Conservation (phyloP, 2,797 vertebrate species). For the Pseudopleuronectes americanus region DNA sequence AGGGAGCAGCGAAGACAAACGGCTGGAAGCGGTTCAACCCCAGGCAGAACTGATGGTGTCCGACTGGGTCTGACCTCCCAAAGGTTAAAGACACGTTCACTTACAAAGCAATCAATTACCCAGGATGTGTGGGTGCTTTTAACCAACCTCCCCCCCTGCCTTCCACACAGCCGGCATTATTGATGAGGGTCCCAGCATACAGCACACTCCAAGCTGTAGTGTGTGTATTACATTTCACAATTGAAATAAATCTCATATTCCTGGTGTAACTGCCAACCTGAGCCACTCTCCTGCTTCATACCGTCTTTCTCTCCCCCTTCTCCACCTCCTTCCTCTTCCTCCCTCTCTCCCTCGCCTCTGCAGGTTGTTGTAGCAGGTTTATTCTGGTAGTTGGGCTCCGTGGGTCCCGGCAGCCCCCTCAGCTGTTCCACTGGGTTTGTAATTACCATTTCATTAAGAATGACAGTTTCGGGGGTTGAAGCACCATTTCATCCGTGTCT, state of each 20-base stretch:
- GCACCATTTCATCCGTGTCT: conserved; percentile 83
- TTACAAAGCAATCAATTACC: conserved; percentile 88
- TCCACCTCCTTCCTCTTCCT: conserved; percentile 19
- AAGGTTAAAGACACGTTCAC: conserved; percentile 88
- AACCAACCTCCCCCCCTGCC: conserved; percentile 75
- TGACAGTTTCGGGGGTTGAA: conserved; percentile 85
- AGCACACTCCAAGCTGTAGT: conserved; percentile 70
- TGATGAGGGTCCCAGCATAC: conserved; percentile 78
- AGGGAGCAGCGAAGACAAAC: conserved; percentile 82
- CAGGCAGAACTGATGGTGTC: conserved; percentile 84
- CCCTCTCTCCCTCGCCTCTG: conserved; percentile 65
- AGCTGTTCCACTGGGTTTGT: conserved; percentile 86
- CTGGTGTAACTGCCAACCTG: conserved; percentile 63
- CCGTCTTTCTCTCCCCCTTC: conserved; percentile 27
- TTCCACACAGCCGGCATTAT: conserved; percentile 77
- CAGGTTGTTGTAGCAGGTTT: conserved; percentile 83
- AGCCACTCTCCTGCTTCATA: conserved; percentile 52
- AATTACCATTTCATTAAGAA: conserved; percentile 88
- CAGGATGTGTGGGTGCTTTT: conserved; percentile 80
- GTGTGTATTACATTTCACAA: conserved; percentile 75
- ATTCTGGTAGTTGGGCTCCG: conserved; percentile 78
- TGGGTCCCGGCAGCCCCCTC: conserved; percentile 80
- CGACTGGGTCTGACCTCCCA: conserved; percentile 85
- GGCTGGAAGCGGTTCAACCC: conserved; percentile 83
- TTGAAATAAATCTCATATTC: conserved; percentile 78